Evolutionary conservation across 1,140 invertebrate genomes (phyloP).

Genomic region (Cepaea nemoralis): DNA sequence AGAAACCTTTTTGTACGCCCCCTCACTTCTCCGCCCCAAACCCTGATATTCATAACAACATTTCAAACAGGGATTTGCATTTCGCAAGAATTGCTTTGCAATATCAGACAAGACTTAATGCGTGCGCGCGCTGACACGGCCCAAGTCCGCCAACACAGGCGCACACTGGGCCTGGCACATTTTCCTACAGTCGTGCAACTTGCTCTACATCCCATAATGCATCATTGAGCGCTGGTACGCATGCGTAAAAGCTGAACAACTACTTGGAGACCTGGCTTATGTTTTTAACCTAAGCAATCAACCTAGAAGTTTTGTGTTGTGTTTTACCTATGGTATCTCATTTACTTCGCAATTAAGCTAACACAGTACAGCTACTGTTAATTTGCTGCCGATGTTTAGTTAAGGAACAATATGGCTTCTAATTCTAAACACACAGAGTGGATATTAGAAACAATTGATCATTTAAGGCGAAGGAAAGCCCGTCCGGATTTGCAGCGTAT

Average conservation of each 20-base stretch:
- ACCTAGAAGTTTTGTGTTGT: background rate
- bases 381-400: background rate
- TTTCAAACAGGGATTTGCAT: background rate
- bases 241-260: slow-evolving; percentile 45
- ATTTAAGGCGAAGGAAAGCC: slow-evolving; percentile 84
- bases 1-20: too few species aligned
- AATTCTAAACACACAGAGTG: slow-evolving; percentile 76
- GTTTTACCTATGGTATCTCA: background rate
- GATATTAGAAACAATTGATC: slow-evolving; percentile 87
- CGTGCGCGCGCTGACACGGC: background rate
- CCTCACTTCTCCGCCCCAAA: too few species aligned
- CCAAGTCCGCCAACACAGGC: background rate
- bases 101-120: background rate
- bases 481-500: slow-evolving; percentile 86
- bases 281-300: background rate
- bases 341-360: background rate
- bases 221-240: slow-evolving; percentile 49
- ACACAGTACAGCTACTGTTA: background rate
- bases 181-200: background rate
- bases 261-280: background rate
- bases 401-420: slow-evolving; percentile 10
- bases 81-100: slow-evolving; percentile 11
- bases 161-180: background rate
- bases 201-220: slow-evolving; percentile 48
- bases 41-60: background rate